Evolutionary conservation across 2,797 vertebrate species (phyloP).

Genomic region (Crenichthys baileyi): DNA sequence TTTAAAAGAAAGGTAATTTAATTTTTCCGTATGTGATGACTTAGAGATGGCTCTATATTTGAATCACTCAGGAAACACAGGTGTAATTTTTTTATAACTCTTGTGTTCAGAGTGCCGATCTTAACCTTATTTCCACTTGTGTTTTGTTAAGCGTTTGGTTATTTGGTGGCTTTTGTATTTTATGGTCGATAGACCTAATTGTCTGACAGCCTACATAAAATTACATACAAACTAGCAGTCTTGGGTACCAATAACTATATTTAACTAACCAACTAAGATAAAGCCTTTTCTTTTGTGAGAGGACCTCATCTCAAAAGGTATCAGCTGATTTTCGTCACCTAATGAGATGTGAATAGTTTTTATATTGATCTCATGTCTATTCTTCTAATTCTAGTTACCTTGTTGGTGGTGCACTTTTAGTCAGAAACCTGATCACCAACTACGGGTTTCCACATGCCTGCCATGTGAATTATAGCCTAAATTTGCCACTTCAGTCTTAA

Average conservation of each 20-base stretch:
- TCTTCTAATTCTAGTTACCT: constrained; percentile 2
- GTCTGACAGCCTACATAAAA: constrained; percentile 2
- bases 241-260: background rate
- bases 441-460: constrained; percentile 4
- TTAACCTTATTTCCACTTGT: background rate
- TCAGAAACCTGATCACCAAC: background rate
- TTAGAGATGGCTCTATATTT: constrained; percentile 4
- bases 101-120: background rate
- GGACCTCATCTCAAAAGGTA: constrained; percentile 12
- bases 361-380: constrained; percentile 25
- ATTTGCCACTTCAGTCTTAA: constrained; percentile 19
- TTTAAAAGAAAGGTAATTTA: constrained; percentile 10
- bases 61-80: constrained; percentile 20
- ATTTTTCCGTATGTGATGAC: constrained; percentile 24
- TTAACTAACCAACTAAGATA: background rate
- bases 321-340: constrained; percentile 51
- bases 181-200: constrained; percentile 23
- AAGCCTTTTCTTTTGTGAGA: background rate
- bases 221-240: background rate
- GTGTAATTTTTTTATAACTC: background rate
- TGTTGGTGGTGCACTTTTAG: background rate
- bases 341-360: constrained; percentile 58
- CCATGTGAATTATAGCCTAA: constrained; percentile 6
- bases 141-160: constrained; percentile 25
- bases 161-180: constrained; percentile 37